phyloP scores from a whole-genome alignment of 2,113 vertebrate species.

The Setophaga kirtlandii region DNA sequence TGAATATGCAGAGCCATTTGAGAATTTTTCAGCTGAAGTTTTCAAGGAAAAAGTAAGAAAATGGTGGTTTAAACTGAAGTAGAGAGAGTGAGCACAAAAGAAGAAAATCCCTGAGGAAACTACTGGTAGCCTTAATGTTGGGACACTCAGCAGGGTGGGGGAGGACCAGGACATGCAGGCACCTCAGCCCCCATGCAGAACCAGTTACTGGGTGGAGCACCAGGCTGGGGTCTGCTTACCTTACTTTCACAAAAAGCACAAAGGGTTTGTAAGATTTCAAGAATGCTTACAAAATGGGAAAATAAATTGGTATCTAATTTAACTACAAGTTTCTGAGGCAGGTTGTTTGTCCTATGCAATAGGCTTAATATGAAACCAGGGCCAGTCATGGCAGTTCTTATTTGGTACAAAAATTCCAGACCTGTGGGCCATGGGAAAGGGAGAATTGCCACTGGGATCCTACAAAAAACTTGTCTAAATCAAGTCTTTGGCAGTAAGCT shows the following conservation, averaged over 20 bases:
- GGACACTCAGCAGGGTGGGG: accelerated
- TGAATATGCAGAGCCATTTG: neutral
- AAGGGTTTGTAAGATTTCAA: neutral
- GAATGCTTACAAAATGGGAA: neutral
- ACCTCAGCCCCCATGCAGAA: neutral
- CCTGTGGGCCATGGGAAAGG: neutral
- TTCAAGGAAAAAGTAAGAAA: neutral
- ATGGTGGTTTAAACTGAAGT: neutral
- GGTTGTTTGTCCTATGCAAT: neutral
- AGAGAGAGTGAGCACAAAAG: neutral
- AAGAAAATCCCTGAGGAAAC: neutral
- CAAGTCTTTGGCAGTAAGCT: neutral
- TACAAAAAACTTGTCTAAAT: neutral
- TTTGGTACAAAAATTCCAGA: neutral
- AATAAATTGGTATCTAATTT: neutral
- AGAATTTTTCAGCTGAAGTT: neutral
- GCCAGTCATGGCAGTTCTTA: neutral
- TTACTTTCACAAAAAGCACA: neutral
- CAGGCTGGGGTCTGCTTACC: accelerated
- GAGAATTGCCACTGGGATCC: neutral
- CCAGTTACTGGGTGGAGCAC: neutral
- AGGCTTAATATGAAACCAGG: neutral
- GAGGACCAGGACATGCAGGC: neutral
- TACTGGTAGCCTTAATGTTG: neutral
- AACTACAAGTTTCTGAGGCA: neutral